Base-by-base conservation (phyloP, 2,888 invertebrate species). In the Drosophila mayaguana region DNA sequence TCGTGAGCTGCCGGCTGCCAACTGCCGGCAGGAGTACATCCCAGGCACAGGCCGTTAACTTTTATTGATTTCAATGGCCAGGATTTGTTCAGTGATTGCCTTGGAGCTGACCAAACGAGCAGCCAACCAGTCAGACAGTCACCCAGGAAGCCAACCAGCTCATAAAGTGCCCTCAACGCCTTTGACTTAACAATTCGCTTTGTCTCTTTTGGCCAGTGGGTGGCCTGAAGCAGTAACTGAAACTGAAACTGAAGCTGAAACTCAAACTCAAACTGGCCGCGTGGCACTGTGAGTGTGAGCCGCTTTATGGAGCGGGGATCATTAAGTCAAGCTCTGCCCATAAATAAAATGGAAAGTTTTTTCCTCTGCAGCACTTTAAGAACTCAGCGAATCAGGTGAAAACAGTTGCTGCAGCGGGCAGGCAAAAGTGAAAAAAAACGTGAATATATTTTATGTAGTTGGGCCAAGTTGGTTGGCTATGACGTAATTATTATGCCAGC, bases 41-140 rank as follows among this genome's bases (percentile, higher is more conserved):
- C 34, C 46, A 14, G 67, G 86, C 85, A 75, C 78, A 78, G 90
- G 90, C 88, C 83, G 88, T 91, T 90, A 91, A 90, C 90, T 90
- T 91, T 90, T 90, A 90, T 90, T 91, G 91, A 90, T 91, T 91
- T 83, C 83, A 90, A 81, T 90, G 83, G 86, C 88, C 67, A 77
- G 91, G 90, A 91, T 90, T 90, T 91, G 81, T 81, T 83, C 83
- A 82, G 84, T 87, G 85, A 86, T 86, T 90, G 90, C 84, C 81
- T 72, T 59, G 75, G 74, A 72, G 20, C 53, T 81, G 81, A 62
- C 81, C 78, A 57, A 36, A 45, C 38, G 25, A 46, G 25, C 46
- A 25, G 32, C 34, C 51, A 45, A 9, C 16, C 57, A 63, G 36
- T 16, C 75, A 75, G 63, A 43, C 57, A 65, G 62, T 46, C 25